Base-by-base conservation (phyloP, 2,888 invertebrate genomes). In the Creontiades dilutus region DNA sequence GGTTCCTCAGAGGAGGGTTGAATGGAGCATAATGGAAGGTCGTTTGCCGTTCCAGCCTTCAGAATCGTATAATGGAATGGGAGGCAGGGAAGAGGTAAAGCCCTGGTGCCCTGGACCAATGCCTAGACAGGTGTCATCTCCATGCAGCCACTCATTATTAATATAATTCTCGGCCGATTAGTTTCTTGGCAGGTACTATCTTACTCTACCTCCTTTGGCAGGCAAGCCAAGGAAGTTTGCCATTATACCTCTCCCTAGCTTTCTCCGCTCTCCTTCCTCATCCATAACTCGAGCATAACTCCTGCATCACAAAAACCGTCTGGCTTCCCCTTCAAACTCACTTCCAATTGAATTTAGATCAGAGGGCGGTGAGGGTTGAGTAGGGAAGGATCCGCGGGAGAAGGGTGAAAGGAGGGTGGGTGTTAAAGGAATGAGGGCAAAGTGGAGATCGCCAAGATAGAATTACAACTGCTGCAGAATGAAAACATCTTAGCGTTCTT, bases 121-220 rank as follows among this genome's bases (percentile, higher is more conserved):
- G 90, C 90, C 90, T 90, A 90, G 90, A 90, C 90, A 90, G 90
- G 86, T 90, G 90, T 90, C 90, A 90, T 81, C 61, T n/a, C 90
- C 90, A 90, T 82, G 90, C 90, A 57, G 78, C 90, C 90, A 90
- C 90, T 90, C 90, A 90, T 90, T 90, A 90, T 90, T 90, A 90
- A 90, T 90, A 90, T 78, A 90, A 90, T 90, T 90, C 90, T 86
- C 90, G 86, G 90, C 90, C 90, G 90, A 90, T 90, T 90, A 90
- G 90, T 90, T 90, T 90, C 90, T 90, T 90, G 90, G 90, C 90
- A 90, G 90, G 90, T 90, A 90, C 86, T 90, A 85, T 90, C 90
- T 90, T 85, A 90, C 85, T 52, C 23, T 52, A 47, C 55, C 86
- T 48, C 89, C 75, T 89, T 90, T 90, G 90, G 90, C 85, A 85